A percentile compares a stretch with the other conserved stretches of the same genome.
Conservation (phyloP, 2,797 vertebrate genomes). For the Manis crassicaudata region DNA sequence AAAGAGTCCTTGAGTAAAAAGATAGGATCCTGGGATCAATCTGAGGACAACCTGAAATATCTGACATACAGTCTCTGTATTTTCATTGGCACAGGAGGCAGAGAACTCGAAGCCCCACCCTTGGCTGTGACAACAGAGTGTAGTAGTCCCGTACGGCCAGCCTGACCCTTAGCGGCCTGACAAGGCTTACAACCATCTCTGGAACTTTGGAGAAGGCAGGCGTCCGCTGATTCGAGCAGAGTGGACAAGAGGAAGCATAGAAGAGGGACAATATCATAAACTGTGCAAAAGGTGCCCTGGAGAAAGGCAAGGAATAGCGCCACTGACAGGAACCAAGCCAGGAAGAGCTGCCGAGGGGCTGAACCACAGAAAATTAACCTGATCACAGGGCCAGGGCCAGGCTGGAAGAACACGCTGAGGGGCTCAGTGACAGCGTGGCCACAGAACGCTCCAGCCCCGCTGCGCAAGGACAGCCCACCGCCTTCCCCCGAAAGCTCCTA, state of each 20-base stretch:
- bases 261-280: neutral
- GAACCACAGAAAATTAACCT: neutral
- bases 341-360: constrained; percentile 11
- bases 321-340: neutral
- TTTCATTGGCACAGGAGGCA: fast-evolving
- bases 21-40: neutral
- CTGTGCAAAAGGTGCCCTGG: constrained; percentile 3
- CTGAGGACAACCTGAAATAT: fast-evolving
- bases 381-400: fast-evolving
- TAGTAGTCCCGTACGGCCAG: fast-evolving
- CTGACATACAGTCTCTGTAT: fast-evolving
- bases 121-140: fast-evolving
- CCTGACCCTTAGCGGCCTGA: fast-evolving
- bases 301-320: constrained; percentile 5
- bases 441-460: fast-evolving
- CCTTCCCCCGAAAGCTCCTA: too few relatives aligned
- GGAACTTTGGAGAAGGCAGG: neutral
- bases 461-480: fast-evolving
- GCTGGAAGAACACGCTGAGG: neutral
- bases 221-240: fast-evolving
- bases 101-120: neutral
- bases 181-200: neutral
- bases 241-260: fast-evolving
- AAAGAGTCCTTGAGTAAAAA: neutral
- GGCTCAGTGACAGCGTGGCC: neutral